Conservation (phyloP, 92 coral and sea anemone species). For the Porites divaricata region DNA sequence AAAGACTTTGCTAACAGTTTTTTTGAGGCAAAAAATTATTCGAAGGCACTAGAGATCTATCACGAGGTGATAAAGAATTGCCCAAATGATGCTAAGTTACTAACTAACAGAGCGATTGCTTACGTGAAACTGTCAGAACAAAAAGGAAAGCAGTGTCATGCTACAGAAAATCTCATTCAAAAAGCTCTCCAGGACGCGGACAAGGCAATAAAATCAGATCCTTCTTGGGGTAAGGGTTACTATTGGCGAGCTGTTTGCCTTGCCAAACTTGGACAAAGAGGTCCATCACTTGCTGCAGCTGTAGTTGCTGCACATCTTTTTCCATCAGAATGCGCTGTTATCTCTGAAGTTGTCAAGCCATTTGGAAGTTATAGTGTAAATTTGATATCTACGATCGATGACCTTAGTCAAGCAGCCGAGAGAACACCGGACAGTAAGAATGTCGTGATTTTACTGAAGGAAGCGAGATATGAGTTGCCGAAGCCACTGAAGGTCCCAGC, state of each 20-base stretch:
- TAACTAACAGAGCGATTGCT: slow-evolving; percentile 14
- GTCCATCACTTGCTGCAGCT: slow-evolving; percentile 16
- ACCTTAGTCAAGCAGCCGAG: background rate
- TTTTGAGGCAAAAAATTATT: background rate
- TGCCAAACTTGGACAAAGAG: slow-evolving; percentile 10
- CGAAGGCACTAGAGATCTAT: background rate
- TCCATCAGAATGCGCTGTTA: background rate
- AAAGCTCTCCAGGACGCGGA: background rate
- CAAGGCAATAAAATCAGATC: background rate
- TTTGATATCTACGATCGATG: background rate
- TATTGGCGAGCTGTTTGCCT: slow-evolving; percentile 3
- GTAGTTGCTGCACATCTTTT: background rate
- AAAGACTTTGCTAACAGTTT: background rate
- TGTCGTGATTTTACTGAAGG: slow-evolving; percentile 3
- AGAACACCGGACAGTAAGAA: no score
- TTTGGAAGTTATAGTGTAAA: background rate
- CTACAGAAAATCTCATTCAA: background rate
- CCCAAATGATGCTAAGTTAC: slow-evolving; percentile 20
- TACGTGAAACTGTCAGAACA: background rate
- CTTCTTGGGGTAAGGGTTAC: no score
- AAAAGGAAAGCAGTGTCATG: background rate
- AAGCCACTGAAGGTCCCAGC: background rate
- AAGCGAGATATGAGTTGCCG: background rate
- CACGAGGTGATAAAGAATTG: background rate
- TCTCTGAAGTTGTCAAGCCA: background rate